A percentile compares a stretch with the other conserved stretches of the same genome.
phyloP scores from a whole-genome alignment of 2,797 vertebrate genomes.

The Notoglanidium macrostoma region DNA sequence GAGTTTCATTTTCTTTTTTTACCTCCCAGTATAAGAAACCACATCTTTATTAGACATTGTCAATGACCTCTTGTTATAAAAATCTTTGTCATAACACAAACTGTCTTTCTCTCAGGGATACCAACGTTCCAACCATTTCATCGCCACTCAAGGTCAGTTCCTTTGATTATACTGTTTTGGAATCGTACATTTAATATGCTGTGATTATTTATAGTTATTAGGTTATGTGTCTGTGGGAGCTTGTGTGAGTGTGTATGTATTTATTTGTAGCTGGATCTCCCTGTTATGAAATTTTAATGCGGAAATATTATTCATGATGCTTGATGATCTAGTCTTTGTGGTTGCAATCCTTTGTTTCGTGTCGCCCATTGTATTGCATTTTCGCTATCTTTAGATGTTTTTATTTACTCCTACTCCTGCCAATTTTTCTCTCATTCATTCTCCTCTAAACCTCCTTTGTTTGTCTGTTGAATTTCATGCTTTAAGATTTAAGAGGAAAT shows the following conservation, averaged over 20 bases:
- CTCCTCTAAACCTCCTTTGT: background rate
- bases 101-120: constrained; percentile 79
- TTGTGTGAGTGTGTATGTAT: background rate
- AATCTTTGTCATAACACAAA: constrained; percentile 5
- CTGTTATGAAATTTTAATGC: constrained; percentile 62
- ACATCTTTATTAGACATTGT: background rate
- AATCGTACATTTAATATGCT: constrained; percentile 3
- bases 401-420: background rate
- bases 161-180: background rate
- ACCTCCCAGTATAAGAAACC: background rate
- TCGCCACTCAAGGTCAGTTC: constrained; percentile 92
- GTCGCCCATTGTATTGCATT: background rate
- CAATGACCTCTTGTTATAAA: background rate
- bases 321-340: constrained; percentile 59
- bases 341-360: constrained; percentile 25
- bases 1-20: background rate
- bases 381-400: background rate
- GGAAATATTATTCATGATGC: constrained; percentile 50
- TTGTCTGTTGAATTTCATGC: background rate
- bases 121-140: constrained; percentile 95
- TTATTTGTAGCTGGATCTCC: constrained; percentile 16
- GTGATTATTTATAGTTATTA: constrained; percentile 1
- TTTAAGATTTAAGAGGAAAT: background rate
- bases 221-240: constrained; percentile 1
- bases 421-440: background rate